Evolutionary conservation across 2,113 vertebrate genomes (phyloP).

Genomic region (Cnemophilus loriae): DNA sequence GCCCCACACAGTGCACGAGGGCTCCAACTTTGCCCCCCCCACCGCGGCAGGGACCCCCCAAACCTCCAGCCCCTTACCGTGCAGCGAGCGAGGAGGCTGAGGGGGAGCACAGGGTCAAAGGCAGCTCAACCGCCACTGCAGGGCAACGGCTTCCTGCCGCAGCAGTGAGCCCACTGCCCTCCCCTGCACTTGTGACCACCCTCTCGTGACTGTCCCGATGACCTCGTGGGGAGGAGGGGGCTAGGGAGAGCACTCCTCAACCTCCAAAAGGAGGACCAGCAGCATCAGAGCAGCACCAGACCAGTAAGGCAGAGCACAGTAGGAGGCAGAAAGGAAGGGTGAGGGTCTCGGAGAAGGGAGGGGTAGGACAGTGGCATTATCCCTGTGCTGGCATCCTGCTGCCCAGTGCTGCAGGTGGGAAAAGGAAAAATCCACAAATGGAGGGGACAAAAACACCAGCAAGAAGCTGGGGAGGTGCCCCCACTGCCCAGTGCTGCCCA

Average conservation of each 20-base stretch:
- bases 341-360: too few relatives aligned
- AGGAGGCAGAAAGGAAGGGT: not conserved
- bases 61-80: not conserved
- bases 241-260: not conserved
- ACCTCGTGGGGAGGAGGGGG: accelerated
- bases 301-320: accelerated
- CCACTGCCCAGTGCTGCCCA: not conserved
- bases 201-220: accelerated
- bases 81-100: not conserved
- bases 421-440: not conserved
- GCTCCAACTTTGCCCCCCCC: too few relatives aligned
- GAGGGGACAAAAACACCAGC: not conserved
- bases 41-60: accelerated
- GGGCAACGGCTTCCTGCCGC: accelerated
- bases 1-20: not conserved
- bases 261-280: not conserved
- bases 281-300: not conserved
- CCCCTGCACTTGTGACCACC: not conserved
- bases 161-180: accelerated
- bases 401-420: not conserved
- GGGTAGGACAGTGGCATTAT: accelerated
- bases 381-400: not conserved
- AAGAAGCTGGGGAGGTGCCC: too few relatives aligned
- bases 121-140: not conserved
- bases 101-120: too few relatives aligned